Evolutionary conservation across 2,888 invertebrate species (phyloP), one percentile per base, ranked within the genome.

Genomic region (Pandemis cinnamomeana): DNA sequence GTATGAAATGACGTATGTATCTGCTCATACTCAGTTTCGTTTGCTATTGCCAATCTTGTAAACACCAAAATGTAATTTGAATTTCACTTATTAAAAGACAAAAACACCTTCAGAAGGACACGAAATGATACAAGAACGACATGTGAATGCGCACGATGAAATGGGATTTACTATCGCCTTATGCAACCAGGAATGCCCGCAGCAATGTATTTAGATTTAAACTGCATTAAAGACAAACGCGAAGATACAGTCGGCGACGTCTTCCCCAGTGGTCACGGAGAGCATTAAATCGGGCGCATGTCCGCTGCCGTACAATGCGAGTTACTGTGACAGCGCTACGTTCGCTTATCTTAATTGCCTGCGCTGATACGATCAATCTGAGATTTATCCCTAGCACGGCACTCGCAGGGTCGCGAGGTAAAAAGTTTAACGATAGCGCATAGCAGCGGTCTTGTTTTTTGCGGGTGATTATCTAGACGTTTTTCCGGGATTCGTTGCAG

Each of bases 291-390:
- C 84, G 83, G 80, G 81, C 80, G 80, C 80, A 82, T 81, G 86
- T 87, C 87, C 86, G 85, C 88, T 88, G 86, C 87, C 85, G 87
- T 82, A 83, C 83, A 82, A 83, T 79, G 82, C 85, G 85, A 87
- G 87, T 86, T 84, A 83, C 86, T 85, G 87, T 88, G 91, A 91
- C 91, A 90, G 91, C 86, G 86, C 87, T 85, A 86, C 86, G 89
- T 88, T 83, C 89, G 87, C 83, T 91, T 92, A 92, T 93, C 93
- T 92, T 92, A 92, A 92, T 92, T 92, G 92, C 91, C 87, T 89
- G 80, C 82, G 81, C 79, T 87, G 92, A 91, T 90, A 91, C 85
- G 87, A 91, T 91, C 91, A 78, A 80, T 82, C 84, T 86, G 83
- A 86, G 87, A 91, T 91, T 90, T 91, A 92, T 91, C 90, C 86